phyloP scores from a whole-genome alignment of 2,113 vertebrate genomes.

The Gulo gulo region DNA sequence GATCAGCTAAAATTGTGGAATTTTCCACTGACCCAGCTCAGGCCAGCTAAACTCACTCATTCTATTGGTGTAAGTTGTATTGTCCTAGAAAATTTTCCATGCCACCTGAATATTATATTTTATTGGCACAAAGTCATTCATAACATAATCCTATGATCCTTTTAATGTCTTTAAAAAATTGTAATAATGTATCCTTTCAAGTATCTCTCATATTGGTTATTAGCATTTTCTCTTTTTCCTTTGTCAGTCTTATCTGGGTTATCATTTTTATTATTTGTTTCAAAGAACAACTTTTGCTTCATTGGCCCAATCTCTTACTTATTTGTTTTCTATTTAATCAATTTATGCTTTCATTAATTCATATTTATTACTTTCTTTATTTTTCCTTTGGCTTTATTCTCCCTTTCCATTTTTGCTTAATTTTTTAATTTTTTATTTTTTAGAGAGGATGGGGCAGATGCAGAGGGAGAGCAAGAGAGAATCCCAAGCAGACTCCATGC shows the following conservation, averaged over 20 bases:
- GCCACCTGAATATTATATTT: background rate
- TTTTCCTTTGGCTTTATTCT: background rate
- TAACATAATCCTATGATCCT: background rate
- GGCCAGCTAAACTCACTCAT: background rate
- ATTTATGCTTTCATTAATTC: background rate
- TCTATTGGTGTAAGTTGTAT: background rate
- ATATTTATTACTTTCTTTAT: background rate
- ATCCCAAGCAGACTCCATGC: background rate
- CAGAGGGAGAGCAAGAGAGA: background rate
- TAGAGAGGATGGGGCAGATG: background rate
- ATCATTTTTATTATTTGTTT: background rate
- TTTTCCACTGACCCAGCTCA: background rate
- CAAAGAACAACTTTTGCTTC: background rate
- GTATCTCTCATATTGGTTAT: background rate
- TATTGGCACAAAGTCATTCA: background rate
- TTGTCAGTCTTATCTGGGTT: background rate
- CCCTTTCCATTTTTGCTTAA: background rate
- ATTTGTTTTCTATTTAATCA: background rate
- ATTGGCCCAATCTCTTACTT: too few species aligned
- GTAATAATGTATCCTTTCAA: background rate
- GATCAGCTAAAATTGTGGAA: background rate
- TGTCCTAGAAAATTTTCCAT: background rate
- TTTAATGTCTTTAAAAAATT: background rate
- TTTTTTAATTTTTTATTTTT: too few species aligned
- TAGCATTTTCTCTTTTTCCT: background rate